A percentile compares a stretch with the other conserved stretches of the same genome.
Evolutionary conservation across 2,113 vertebrate species (phyloP).

Genomic region (Chionodraco myersi): DNA sequence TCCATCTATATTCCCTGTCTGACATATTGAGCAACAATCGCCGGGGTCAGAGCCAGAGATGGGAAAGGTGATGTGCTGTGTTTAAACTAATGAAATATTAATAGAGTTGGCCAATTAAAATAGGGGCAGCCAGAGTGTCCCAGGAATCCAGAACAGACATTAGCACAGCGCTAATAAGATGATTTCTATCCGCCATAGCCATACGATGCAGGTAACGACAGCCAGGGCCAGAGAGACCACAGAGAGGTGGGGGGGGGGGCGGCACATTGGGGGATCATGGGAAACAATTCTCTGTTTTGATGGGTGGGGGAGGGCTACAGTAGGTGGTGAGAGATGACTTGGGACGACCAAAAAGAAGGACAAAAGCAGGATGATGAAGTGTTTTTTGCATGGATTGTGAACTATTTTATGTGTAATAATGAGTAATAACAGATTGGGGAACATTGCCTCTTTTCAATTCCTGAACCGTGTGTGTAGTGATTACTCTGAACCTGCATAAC

Average conservation of each 20-base stretch:
- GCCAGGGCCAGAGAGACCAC: conserved; percentile 28
- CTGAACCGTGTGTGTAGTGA: conserved; percentile 14
- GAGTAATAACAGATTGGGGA: not conserved
- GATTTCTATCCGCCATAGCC: conserved; percentile 61
- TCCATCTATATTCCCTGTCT: conserved; percentile 38
- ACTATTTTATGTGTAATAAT: not conserved
- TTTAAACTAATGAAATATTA: conserved; percentile 77
- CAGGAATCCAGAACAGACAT: conserved; percentile 69
- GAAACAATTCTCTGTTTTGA: conserved; percentile 7
- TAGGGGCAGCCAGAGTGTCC: conserved; percentile 58
- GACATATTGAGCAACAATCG: conserved; percentile 24
- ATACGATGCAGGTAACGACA: conserved; percentile 44
- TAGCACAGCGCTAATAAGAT: conserved; percentile 71
- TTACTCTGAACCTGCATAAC: conserved; percentile 36
- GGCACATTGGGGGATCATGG: not conserved
- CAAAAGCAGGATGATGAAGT: conserved; percentile 11
- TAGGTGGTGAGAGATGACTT: not conserved
- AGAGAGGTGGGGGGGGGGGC: conserved; percentile 5
- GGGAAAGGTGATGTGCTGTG: conserved; percentile 66
- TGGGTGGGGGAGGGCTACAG: not conserved
- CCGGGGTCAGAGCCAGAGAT: conserved; percentile 48
- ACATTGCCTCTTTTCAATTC: conserved; percentile 15
- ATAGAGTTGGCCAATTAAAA: conserved; percentile 77
- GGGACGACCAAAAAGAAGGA: not conserved
- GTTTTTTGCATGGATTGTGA: not conserved